Conservation (phyloP, 1,140 invertebrate species). For the Mactra quadrangularis region DNA sequence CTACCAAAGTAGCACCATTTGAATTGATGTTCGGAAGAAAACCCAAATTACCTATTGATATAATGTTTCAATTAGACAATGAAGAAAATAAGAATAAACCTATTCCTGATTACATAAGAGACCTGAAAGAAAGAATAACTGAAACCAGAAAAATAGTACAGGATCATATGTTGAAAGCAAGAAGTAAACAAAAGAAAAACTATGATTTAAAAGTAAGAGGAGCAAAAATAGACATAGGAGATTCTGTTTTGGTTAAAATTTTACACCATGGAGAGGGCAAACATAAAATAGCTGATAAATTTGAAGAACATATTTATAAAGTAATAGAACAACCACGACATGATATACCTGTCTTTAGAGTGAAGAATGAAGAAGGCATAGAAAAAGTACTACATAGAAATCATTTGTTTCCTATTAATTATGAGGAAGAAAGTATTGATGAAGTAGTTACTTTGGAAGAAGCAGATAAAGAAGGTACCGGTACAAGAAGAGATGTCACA, state of each 20-base stretch:
- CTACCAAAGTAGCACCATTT: conserved; percentile 1
- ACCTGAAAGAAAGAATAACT: conserved; percentile 8
- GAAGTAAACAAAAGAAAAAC: conserved; percentile 4
- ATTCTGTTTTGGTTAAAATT: conserved; percentile 11
- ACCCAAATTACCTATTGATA: not conserved
- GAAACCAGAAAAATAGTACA: not conserved
- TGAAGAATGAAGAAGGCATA: not conserved
- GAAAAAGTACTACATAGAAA: conserved; percentile 11
- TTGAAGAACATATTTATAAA: conserved; percentile 17
- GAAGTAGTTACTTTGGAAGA: too few species aligned
- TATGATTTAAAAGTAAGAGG: conserved; percentile 4
- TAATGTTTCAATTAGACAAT: not conserved
- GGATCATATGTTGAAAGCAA: not conserved
- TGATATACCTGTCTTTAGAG: conserved; percentile 16
- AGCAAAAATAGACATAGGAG: not conserved
- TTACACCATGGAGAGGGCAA: not conserved
- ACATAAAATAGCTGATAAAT: conserved; percentile 19
- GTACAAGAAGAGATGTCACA: not conserved
- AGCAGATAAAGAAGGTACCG: not conserved
- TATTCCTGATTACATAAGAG: not conserved
- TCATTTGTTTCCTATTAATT: not conserved
- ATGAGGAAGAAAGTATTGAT: not conserved
- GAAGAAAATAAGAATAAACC: not conserved
- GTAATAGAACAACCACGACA: conserved; percentile 5
- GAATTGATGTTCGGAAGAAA: conserved; percentile 11